These are phyloP conservation scores for Phaenicophaeus curvirostris DNA, from an alignment of 2,797 vertebrate genomes.

Conservation along the genomic window DNA sequence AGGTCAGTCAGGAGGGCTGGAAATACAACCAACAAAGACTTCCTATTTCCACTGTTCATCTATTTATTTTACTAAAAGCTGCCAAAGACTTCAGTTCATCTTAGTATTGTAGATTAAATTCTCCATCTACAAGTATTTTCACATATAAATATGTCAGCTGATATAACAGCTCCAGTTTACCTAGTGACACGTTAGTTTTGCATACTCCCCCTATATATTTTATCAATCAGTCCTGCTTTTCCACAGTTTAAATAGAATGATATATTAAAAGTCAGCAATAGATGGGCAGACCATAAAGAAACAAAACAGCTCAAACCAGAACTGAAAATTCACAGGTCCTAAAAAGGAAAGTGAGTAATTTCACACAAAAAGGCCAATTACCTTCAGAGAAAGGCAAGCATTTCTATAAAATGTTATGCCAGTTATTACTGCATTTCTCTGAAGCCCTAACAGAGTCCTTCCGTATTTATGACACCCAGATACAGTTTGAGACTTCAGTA, in stretches of 20 bases:
- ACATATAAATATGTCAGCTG: background rate
- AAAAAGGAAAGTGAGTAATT: conserved; percentile 4
- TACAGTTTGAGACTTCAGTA: background rate
- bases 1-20: background rate
- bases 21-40: background rate
- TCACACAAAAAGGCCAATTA: conserved; percentile 20
- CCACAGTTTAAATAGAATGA: background rate
- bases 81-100: background rate
- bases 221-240: background rate
- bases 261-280: background rate
- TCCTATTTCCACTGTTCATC: background rate
- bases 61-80: background rate
- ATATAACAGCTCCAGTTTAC: background rate
- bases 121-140: background rate
- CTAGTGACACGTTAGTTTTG: background rate
- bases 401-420: conserved; percentile 32
- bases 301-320: background rate
- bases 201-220: background rate
- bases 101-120: background rate
- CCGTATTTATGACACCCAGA: conserved; percentile 2
- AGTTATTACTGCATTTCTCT: conserved; percentile 23
- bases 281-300: background rate
- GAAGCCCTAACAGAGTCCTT: conserved; percentile 1
- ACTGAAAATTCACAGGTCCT: background rate
- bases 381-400: conserved; percentile 18